Evolutionary conservation across 2,797 vertebrate genomes (phyloP).

Genomic region (Sitta carolinensis): DNA sequence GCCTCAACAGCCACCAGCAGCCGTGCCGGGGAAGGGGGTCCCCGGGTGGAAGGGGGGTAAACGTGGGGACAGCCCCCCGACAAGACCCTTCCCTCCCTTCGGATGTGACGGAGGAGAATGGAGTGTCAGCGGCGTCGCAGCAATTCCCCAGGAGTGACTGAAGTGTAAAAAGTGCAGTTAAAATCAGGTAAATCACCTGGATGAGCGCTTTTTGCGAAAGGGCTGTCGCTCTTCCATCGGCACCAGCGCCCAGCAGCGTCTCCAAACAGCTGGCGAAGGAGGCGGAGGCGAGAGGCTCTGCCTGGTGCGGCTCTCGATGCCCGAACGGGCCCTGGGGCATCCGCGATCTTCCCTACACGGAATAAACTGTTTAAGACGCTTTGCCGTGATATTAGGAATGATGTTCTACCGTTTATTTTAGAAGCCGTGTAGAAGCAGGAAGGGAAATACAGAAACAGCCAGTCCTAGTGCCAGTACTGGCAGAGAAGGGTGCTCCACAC

Average conservation of each 20-base stretch:
- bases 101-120: not conserved
- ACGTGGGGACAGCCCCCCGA: not conserved
- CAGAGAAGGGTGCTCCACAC: accelerated
- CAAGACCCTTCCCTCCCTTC: not conserved
- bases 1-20: accelerated
- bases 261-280: not conserved
- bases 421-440: not conserved
- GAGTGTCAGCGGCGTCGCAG: not conserved
- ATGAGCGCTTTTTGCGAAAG: not conserved
- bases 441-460: not conserved
- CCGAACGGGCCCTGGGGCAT: not conserved
- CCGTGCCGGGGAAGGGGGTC: not conserved
- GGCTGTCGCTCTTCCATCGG: not conserved
- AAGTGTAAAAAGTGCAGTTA: conserved; percentile 1
- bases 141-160: not conserved
- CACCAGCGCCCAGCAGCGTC: not conserved
- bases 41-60: not conserved
- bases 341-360: accelerated
- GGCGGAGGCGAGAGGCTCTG: not conserved
- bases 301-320: not conserved
- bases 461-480: accelerated
- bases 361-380: not conserved
- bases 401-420: not conserved
- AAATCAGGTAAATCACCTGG: not conserved
- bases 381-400: accelerated